Base-by-base conservation (phyloP, 2,113 vertebrate species). In the Apeltes quadracus region DNA sequence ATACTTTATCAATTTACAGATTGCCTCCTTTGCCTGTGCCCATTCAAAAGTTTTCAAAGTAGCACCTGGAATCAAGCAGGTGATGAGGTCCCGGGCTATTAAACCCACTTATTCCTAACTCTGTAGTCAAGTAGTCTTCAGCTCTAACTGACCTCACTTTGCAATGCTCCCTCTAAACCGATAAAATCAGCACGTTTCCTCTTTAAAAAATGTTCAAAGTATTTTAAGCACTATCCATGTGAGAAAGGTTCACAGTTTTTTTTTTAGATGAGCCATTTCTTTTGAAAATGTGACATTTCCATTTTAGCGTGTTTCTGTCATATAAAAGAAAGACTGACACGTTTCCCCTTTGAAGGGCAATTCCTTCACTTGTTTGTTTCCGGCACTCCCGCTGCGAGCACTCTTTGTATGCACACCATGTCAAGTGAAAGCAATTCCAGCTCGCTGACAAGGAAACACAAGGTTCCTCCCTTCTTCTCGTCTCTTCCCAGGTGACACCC, bases 401-500 rank as follows among this genome's bases (percentile, higher is more conserved):
- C 83, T 88, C 77, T 85, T 76, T 79, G 75, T 77, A 84, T 90
- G 82, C 72, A 39, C 84, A 59, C 79, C 79, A 79, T 91, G 89
- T 92, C 90, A 91, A 81, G 82, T 78, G 88, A 72, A 63, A 57
- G 84, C 84, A 65, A 82, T 71, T 84, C 87, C 78, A 84, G 85
- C 85, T 80, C 80, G 53, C 78, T 87, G 90, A 92, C 91, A 90
- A 92, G 84, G 78, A 90, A 92, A 93, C 89, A 88, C 90, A 90
- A 87, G 88, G 84, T 82, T 86, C 91, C 84, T 81, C 90, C 89
- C 70, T 87, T 92, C 79, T 83, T 85, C 87, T 86, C 78, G 84
- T 91, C 87, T 84, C 90, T 90, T 92, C 90, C 92, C 92, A 89
- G 88, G 90, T 92, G 91, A 92, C 89, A 88, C 73, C 73, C 81